A percentile compares a stretch with the other conserved stretches of the same genome.
Evolutionary conservation across 1,140 invertebrate species (phyloP).

Genomic region (Drosophila nikananu): DNA sequence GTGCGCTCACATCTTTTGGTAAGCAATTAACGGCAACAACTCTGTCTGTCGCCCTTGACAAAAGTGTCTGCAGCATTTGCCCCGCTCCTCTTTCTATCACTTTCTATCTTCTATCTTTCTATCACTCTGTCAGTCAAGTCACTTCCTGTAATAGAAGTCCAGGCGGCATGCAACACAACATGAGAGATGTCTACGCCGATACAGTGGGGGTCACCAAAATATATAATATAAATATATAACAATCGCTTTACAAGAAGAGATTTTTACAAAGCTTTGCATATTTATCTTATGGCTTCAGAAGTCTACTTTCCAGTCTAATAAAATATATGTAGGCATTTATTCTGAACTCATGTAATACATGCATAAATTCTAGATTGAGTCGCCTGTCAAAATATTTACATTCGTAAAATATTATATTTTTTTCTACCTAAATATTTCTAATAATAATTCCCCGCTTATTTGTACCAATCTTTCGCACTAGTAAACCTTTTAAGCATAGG

Average conservation of each 20-base stretch:
- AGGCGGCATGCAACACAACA: slow-evolving; percentile 57
- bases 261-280: background rate
- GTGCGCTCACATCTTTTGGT: slow-evolving; percentile 59
- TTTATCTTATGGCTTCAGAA: background rate
- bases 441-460: background rate
- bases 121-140: slow-evolving; percentile 72
- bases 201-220: slow-evolving; percentile 11
- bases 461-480: background rate
- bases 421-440: background rate
- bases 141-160: slow-evolving; percentile 81
- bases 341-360: no score
- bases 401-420: no score
- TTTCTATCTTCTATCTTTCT: no score
- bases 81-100: slow-evolving; percentile 25
- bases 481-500: background rate
- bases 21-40: slow-evolving; percentile 64
- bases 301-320: no score
- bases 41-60: slow-evolving; percentile 56
- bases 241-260: background rate
- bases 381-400: background rate
- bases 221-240: background rate
- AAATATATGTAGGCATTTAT: no score
- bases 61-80: slow-evolving; percentile 34
- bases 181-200: slow-evolving; percentile 41
- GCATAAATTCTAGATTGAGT: background rate